Conservation (phyloP, 2,888 invertebrate species). For the Erebia palarica region DNA sequence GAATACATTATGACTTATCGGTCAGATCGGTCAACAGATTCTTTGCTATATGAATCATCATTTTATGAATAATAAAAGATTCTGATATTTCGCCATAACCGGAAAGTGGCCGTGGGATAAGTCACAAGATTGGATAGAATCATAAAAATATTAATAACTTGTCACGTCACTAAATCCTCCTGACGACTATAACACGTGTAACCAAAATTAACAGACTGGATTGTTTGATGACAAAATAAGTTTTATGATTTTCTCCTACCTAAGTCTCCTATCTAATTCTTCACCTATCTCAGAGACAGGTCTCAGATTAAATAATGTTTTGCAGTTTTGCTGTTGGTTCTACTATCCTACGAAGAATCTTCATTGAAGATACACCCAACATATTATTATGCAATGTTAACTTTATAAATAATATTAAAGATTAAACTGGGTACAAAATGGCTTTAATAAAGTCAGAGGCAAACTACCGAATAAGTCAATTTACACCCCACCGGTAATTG, state of each 20-base stretch:
- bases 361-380: too few species aligned
- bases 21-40: slow-evolving; percentile 1
- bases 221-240: background rate
- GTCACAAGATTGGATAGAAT: slow-evolving; percentile 56
- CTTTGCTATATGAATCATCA: slow-evolving; percentile 60
- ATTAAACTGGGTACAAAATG: too few species aligned
- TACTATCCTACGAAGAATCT: too few species aligned
- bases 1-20: slow-evolving; percentile 12
- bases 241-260: too few species aligned
- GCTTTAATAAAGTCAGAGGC: slow-evolving; percentile 43
- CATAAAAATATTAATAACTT: slow-evolving; percentile 71
- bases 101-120: slow-evolving; percentile 70
- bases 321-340: too few species aligned
- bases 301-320: too few species aligned
- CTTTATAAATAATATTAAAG: too few species aligned
- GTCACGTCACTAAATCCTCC: slow-evolving; percentile 30
- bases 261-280: too few species aligned
- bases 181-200: slow-evolving; percentile 33
- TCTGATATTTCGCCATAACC: slow-evolving; percentile 50
- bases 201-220: slow-evolving; percentile 20
- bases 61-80: slow-evolving; percentile 50
- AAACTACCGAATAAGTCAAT: slow-evolving; percentile 55
- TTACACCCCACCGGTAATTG: slow-evolving; percentile 26
- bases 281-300: too few species aligned
- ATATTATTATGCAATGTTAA: too few species aligned